Evolutionary conservation across 30 jellyfish, hydroid and myxozoan genomes (phyloP).

Genomic region (Clytia hemisphaerica): DNA sequence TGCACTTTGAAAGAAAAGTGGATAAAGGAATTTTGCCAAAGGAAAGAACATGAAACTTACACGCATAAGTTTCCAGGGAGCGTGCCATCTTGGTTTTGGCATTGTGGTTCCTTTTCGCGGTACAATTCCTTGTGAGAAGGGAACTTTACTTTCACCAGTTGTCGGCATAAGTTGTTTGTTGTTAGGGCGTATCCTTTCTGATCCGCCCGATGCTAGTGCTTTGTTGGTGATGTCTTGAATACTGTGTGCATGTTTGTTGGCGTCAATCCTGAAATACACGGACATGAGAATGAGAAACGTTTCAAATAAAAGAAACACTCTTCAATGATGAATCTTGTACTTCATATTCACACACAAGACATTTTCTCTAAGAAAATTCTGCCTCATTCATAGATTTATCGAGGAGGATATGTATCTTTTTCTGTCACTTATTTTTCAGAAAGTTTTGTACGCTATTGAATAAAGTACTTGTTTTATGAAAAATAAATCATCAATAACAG

Average conservation of each 20-base stretch:
- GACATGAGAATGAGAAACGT: neutral
- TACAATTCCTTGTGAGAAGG: constrained; percentile 96
- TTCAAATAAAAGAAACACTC: neutral
- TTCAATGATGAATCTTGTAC: too few species aligned
- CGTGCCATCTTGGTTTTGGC: constrained; percentile 99
- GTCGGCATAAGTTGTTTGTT: constrained; percentile 48
- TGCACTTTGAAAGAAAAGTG: too few species aligned
- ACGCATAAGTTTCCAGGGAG: constrained; percentile 99
- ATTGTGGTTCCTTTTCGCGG: constrained; percentile 92
- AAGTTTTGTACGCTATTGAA: too few species aligned
- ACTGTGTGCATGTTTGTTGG: constrained; percentile 68
- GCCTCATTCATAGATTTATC: too few species aligned
- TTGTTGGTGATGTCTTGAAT: constrained; percentile 58
- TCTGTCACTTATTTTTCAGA: too few species aligned
- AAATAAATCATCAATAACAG: too few species aligned
- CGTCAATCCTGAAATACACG: constrained; percentile 37
- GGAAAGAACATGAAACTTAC: too few species aligned
- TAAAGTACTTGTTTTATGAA: too few species aligned
- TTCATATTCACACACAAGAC: too few species aligned
- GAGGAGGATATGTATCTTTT: too few species aligned
- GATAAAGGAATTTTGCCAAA: too few species aligned
- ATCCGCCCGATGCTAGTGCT: constrained; percentile 79
- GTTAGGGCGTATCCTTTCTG: constrained; percentile 68
- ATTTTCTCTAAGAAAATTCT: too few species aligned
- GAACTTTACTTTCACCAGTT: constrained; percentile 92